Percentiles rank a stretch among this genome's conserved stretches.
These are phyloP conservation scores for Hylyphantes graminicola DNA, from an alignment of 1,140 invertebrate species.

Conservation along the genomic window DNA sequence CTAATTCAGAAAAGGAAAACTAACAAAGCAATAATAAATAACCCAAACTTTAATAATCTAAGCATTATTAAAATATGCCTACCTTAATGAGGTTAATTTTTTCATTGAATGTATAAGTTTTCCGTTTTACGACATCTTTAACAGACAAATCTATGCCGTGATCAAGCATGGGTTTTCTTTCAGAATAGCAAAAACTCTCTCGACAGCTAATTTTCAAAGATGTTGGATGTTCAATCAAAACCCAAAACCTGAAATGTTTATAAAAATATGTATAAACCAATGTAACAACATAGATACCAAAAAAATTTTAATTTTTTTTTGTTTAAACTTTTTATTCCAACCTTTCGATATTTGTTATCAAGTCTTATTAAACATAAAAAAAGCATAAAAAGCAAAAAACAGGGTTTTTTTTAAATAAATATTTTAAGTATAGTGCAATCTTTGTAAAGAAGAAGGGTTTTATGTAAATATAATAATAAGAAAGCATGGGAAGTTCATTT, in stretches of 20 bases:
- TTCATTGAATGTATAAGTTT: constrained; percentile 36
- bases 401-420: too few relatives aligned
- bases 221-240: constrained; percentile 52
- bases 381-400: too few relatives aligned
- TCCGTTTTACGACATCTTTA: background rate
- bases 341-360: too few relatives aligned
- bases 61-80: constrained; percentile 57
- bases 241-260: constrained; percentile 59
- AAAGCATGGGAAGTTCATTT: too few relatives aligned
- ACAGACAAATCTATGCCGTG: constrained; percentile 10
- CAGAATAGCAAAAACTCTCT: constrained; percentile 5
- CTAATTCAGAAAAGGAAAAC: constrained; percentile 68
- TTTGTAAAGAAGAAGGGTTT: too few relatives aligned
- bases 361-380: too few relatives aligned
- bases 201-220: background rate
- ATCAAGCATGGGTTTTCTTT: constrained; percentile 27
- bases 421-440: too few relatives aligned
- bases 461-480: too few relatives aligned
- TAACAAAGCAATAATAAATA: background rate
- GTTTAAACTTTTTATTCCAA: too few relatives aligned
- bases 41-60: background rate
- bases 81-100: constrained; percentile 64
- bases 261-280: background rate
- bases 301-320: too few relatives aligned
- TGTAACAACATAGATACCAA: background rate